These are phyloP conservation scores for Acomys russatus DNA, from an alignment of 2,797 vertebrate genomes.

Conservation along the genomic window DNA sequence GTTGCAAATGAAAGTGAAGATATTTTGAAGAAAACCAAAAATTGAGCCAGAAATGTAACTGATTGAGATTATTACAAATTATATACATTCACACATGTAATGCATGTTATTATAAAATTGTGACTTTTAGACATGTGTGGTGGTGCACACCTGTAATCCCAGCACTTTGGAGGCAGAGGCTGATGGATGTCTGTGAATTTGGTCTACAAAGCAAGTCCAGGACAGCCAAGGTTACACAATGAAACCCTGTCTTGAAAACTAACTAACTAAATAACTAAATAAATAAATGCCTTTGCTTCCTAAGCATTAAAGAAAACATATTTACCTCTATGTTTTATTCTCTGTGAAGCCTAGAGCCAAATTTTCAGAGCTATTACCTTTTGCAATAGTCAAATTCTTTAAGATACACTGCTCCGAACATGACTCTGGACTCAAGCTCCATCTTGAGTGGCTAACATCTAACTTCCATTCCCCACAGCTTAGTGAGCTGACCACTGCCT, in stretches of 20 bases:
- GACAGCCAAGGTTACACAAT: too few relatives aligned
- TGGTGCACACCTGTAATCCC: too few relatives aligned
- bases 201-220: too few relatives aligned
- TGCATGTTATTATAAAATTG: background rate
- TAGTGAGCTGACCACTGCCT: background rate
- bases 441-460: background rate
- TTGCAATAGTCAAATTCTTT: background rate
- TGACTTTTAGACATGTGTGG: too few relatives aligned
- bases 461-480: background rate
- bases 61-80: slow-evolving; percentile 32
- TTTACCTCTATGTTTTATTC: slow-evolving; percentile 43
- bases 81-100: slow-evolving; percentile 17
- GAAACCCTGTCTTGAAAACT: too few relatives aligned
- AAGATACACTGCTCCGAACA: background rate
- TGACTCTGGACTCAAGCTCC: background rate
- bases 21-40: slow-evolving; percentile 63
- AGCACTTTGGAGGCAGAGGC: too few relatives aligned
- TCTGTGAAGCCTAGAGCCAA: background rate
- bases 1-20: slow-evolving; percentile 60
- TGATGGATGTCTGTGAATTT: too few relatives aligned
- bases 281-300: background rate
- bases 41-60: slow-evolving; percentile 50
- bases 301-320: background rate
- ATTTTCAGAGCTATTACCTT: background rate
- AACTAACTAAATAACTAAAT: too few relatives aligned